Evolutionary conservation across 2,888 invertebrate genomes (phyloP).

Genomic region (Cheilosia soror): DNA sequence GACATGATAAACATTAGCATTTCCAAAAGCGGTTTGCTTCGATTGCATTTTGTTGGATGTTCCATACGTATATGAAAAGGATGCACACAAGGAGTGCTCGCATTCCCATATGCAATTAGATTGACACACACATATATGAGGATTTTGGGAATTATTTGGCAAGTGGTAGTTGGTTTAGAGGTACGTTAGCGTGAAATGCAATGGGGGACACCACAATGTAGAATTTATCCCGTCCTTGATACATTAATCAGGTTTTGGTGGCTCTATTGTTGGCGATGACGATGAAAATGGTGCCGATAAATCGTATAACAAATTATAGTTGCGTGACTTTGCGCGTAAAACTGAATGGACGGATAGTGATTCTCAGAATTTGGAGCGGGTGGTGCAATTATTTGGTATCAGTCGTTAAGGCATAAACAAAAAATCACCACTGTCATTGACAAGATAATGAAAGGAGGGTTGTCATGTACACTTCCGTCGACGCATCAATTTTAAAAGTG

Average conservation of each 20-base stretch:
- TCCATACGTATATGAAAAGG: background rate
- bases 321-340: slow-evolving; percentile 33
- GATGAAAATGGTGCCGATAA: slow-evolving; percentile 38
- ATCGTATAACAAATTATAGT: slow-evolving; percentile 46
- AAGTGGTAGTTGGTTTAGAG: background rate
- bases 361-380: background rate
- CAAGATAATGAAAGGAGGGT: too few relatives aligned
- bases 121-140: background rate
- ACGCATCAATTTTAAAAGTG: too few relatives aligned
- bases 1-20: slow-evolving; percentile 51
- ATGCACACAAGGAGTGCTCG: background rate
- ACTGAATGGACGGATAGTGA: slow-evolving; percentile 3
- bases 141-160: slow-evolving; percentile 18
- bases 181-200: background rate
- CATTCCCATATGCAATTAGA: slow-evolving; percentile 10
- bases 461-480: too few relatives aligned
- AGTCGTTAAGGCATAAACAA: background rate
- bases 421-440: background rate
- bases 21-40: slow-evolving; percentile 58
- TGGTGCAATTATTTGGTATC: slow-evolving; percentile 5
- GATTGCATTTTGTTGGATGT: slow-evolving; percentile 39
- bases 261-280: slow-evolving; percentile 24
- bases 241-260: slow-evolving; percentile 25
- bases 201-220: background rate
- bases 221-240: slow-evolving; percentile 15